These are phyloP conservation scores for Buteo buteo DNA, from an alignment of 2,113 vertebrate species.

Conservation along the genomic window DNA sequence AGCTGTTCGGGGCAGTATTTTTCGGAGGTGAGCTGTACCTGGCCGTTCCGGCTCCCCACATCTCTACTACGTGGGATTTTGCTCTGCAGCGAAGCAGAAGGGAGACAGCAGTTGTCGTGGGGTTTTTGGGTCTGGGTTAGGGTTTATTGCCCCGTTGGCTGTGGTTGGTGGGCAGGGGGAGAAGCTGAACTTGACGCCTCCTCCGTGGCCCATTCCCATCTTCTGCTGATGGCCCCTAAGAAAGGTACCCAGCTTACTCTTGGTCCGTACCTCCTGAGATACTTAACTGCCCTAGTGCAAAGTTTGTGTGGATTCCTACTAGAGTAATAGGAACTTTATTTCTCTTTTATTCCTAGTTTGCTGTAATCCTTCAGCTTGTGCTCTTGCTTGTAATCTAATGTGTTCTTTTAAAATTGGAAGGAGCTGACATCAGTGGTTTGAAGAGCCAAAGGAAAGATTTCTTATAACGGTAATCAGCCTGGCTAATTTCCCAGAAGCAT, in stretches of 20 bases:
- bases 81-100: neutral
- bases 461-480: conserved; percentile 30
- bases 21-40: neutral
- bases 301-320: neutral
- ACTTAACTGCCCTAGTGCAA: neutral
- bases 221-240: neutral
- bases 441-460: conserved; percentile 50
- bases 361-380: neutral
- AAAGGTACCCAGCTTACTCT: neutral
- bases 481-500: conserved; percentile 44
- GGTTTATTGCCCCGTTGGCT: neutral
- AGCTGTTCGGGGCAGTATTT: fast-evolving
- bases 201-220: neutral
- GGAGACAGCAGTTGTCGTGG: neutral
- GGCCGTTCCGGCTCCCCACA: neutral
- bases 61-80: no score
- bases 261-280: neutral
- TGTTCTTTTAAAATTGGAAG: neutral
- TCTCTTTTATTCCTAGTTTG: neutral
- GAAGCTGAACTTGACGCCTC: neutral
- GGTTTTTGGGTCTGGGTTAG: neutral
- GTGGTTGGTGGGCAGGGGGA: neutral
- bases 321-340: neutral
- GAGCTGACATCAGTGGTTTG: neutral
- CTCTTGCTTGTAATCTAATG: neutral